Conservation (phyloP, 2,888 invertebrate genomes). For the Mesochorus sp. region DNA sequence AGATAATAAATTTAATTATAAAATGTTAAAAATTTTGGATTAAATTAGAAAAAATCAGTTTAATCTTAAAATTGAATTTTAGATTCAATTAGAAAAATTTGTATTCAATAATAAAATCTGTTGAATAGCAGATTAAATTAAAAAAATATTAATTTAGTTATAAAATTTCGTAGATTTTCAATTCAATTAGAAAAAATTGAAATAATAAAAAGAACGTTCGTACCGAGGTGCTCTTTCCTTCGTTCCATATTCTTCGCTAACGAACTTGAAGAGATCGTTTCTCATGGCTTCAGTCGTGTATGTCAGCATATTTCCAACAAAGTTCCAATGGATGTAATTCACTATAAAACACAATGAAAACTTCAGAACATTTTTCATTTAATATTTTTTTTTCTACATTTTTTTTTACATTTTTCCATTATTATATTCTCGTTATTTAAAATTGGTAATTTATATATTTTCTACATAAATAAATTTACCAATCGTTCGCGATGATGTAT, state of each 20-base stretch:
- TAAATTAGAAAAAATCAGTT: no score
- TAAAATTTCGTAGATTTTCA: no score
- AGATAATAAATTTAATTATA: not conserved
- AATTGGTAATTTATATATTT: not conserved
- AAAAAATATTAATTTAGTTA: no score
- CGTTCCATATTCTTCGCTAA: conserved; percentile 45
- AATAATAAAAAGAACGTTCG: not conserved
- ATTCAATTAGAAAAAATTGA: not conserved
- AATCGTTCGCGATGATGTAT: conserved; percentile 56
- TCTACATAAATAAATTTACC: conserved; percentile 44
- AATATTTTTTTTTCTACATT: not conserved
- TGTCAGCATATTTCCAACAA: conserved; percentile 54
- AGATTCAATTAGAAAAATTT: no score
- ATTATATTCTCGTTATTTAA: not conserved
- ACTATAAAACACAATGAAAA: conserved; percentile 39
- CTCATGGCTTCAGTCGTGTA: conserved; percentile 54
- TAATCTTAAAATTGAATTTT: no score
- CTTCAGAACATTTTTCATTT: not conserved
- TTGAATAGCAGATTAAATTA: no score
- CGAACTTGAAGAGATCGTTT: conserved; percentile 23
- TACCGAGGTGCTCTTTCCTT: conserved; percentile 49
- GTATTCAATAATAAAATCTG: no score
- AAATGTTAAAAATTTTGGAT: not conserved
- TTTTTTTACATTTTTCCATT: not conserved
- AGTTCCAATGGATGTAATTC: conserved; percentile 67